Base-by-base conservation (phyloP, 1,140 invertebrate genomes). In the Bombus breviceps region DNA sequence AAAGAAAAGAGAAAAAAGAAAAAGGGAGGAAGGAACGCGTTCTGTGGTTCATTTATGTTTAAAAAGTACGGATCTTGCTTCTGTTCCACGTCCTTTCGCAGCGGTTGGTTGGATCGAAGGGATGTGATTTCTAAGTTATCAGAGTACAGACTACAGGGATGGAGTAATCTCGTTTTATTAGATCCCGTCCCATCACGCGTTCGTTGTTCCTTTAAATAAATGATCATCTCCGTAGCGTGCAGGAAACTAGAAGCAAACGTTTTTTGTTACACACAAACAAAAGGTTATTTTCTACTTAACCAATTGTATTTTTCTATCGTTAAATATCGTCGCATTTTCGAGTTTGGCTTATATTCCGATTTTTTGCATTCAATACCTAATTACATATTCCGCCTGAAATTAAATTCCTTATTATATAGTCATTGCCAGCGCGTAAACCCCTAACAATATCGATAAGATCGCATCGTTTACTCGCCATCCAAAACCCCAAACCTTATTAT, bases 401-500 rank as follows among this genome's bases (percentile, higher is more conserved):
- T 13, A n/a, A 62, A n/a, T 13, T n/a, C 28, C 28, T 62, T 28
- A 9, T n/a, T n/a, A n/a, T 5, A 62, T 0, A 62, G 25, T 22
- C 8, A 37, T 12, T 28, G 1, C 1, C 3, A 13, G 10, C 34
- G 10, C 37, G 37, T 9, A 39, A 69, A 39, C 25, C 22, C 1
- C 34, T 25, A 39, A 28, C 72, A 18, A 34, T 59, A 37, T 59
- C 53, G 34, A 76, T 75, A 32, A 25, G 15, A 75, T 1, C 18
- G 18, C 3, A 25, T 25, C 34, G 22, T 12, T 9, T 13, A 13
- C n/a, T 43, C 43, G 6, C 15, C 43, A 32, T 32, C 32, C 8
- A 57, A 57, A 75, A 4, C 32, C 73, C 73, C n/a, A 75, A 75
- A 75, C 47, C 32, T 75, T 13, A 75, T 75, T 75, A 75, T 34